These are phyloP conservation scores for Archegozetes longisetosus DNA, from an alignment of 1,140 invertebrate species.

Conservation along the genomic window DNA sequence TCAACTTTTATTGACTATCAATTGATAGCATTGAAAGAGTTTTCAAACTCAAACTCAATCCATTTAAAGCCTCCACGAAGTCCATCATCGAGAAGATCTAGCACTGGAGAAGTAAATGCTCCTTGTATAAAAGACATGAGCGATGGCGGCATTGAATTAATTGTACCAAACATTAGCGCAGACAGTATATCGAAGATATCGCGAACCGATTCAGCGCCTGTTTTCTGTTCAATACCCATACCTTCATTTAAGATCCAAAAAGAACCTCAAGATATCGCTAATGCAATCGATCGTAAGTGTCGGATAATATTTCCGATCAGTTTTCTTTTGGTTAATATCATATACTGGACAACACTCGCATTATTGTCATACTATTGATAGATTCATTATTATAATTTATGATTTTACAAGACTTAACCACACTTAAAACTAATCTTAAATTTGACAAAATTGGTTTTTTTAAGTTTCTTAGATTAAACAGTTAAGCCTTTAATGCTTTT, in stretches of 20 bases:
- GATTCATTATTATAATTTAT: too few relatives aligned
- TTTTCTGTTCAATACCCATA: slow-evolving; percentile 8
- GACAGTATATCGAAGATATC: background rate
- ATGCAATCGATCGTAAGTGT: slow-evolving; percentile 19
- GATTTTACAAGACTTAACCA: too few relatives aligned
- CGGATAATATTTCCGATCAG: slow-evolving; percentile 22
- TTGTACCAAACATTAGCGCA: background rate
- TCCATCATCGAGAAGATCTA: too few relatives aligned
- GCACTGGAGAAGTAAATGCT: too few relatives aligned
- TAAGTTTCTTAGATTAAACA: too few relatives aligned
- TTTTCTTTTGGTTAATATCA: slow-evolving; percentile 24
- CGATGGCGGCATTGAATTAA: background rate
- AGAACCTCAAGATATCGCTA: slow-evolving; percentile 15
- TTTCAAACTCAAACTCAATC: too few relatives aligned
- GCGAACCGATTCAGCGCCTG: background rate
- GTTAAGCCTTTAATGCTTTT: too few relatives aligned
- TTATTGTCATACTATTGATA: slow-evolving; percentile 1
- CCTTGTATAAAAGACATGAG: background rate
- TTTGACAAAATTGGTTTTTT: too few relatives aligned
- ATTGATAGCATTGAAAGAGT: too few relatives aligned
- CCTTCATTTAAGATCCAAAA: slow-evolving; percentile 6
- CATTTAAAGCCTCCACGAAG: too few relatives aligned
- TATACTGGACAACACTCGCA: slow-evolving; percentile 21
- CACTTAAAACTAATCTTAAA: too few relatives aligned
- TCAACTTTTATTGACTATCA: background rate